phyloP scores from a whole-genome alignment of 2,797 vertebrate genomes.

The Microctenopoma steveboyesi region DNA sequence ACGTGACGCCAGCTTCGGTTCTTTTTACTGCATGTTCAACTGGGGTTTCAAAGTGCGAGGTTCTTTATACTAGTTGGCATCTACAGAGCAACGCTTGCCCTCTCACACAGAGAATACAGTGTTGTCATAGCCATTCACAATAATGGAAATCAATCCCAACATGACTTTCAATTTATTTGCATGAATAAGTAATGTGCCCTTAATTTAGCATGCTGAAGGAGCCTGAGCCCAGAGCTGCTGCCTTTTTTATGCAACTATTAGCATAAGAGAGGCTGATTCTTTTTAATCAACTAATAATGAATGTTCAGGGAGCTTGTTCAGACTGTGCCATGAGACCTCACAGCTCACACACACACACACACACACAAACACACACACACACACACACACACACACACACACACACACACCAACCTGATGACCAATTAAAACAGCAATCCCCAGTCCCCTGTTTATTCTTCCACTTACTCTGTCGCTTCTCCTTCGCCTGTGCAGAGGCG shows the following conservation, averaged over 20 bases:
- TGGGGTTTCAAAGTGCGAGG: slow-evolving; percentile 7
- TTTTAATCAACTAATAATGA: slow-evolving; percentile 83
- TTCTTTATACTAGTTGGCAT: slow-evolving; percentile 52
- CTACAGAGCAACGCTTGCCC: slow-evolving; percentile 54
- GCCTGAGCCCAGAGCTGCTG: slow-evolving; percentile 42
- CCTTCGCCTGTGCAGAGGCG: slow-evolving; percentile 53
- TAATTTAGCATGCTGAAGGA: slow-evolving; percentile 77
- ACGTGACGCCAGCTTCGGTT: slow-evolving; percentile 21
- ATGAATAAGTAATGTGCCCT: slow-evolving; percentile 82
- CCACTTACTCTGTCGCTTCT: slow-evolving; percentile 41
- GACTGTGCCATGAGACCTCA: slow-evolving; percentile 71
- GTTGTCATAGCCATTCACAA: slow-evolving; percentile 75
- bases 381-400: slow-evolving; percentile 14
- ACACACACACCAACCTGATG: slow-evolving; percentile 62
- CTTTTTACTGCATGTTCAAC: slow-evolving; percentile 25
- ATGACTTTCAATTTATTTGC: slow-evolving; percentile 83
- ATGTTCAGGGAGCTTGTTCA: slow-evolving; percentile 80
- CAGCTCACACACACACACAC: slow-evolving; percentile 21
- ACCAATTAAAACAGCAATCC: slow-evolving; percentile 85
- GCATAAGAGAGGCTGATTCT: slow-evolving; percentile 79
- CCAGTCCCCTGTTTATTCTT: slow-evolving; percentile 57
- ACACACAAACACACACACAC: slow-evolving; percentile 29
- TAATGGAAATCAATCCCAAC: slow-evolving; percentile 83
- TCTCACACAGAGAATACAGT: slow-evolving; percentile 54
- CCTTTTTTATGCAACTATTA: slow-evolving; percentile 76